Base-by-base conservation (phyloP, 2,113 vertebrate genomes). In the Planiliza haematocheilus region DNA sequence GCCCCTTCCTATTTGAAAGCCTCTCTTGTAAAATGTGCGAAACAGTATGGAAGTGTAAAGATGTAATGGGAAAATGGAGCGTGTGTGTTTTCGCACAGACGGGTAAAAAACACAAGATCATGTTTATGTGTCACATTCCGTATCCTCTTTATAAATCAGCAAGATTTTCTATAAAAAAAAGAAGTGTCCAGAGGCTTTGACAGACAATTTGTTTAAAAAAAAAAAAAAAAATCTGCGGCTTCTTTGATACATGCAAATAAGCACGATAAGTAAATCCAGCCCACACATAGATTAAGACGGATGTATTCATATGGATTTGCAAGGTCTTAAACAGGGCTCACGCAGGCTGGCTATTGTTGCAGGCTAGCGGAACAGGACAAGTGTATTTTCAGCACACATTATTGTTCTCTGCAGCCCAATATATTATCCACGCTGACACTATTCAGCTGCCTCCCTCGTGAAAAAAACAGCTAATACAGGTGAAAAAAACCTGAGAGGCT, bases 71-170 rank as follows among this genome's bases (percentile, higher is more conserved):
- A 80, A 88, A 56, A 49, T 48, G 13, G 74, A 39, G 69, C 58
- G 8, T 64, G 64, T 77, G 58, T 69, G 48, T 61, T 79, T 79
- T 66, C 60, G 77, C 69, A 10, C 36, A 42, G 62, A 51, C 65
- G 70, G 21, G 71, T 30, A 30, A 68, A 85, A 82, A 87, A 86
- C 70, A 86, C 70, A 88, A 76, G 73, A 70, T 88, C 67, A 79
- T 87, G 77, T 77, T 86, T 70, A 79, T 75, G 46, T 51, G 76
- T 63, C 66, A 89, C 82, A 87, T 89, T 90, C 74, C 83, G 57
- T 51, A 43, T 81, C 43, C 4, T 48, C 16, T 69, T 43, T 72
- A 45, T 48, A 56, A 79, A 82, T 70, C 46, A 42, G 17, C 3
- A 24, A 16, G 21, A 11, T 7, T 21, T 4, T 14, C 12, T 9